Conservation (phyloP, 2,797 vertebrate genomes). For the Lutjanus argentimaculatus region DNA sequence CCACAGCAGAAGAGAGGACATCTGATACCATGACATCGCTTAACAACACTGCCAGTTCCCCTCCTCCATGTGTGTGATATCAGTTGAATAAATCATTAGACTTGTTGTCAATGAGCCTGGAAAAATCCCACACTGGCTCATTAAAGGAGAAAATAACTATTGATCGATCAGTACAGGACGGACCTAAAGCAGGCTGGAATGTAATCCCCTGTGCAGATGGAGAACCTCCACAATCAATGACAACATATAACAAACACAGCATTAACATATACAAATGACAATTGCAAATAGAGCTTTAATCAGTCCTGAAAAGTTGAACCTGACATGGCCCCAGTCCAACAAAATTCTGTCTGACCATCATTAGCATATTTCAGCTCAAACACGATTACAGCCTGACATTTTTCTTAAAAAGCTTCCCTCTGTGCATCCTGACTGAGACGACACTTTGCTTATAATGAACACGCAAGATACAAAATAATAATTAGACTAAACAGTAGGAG, state of each 20-base stretch:
- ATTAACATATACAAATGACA: background rate
- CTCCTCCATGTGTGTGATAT: background rate
- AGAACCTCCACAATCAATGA: constrained; percentile 21
- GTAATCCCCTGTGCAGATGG: constrained; percentile 13
- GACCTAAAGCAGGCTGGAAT: constrained; percentile 1
- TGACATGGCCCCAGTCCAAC: too few relatives aligned
- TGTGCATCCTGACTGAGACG: too few relatives aligned
- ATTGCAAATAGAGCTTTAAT: background rate
- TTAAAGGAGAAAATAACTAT: constrained; percentile 37
- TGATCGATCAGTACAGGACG: constrained; percentile 19
- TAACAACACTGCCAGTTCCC: background rate
- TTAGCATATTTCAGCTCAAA: too few relatives aligned
- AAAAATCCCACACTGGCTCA: constrained; percentile 33
- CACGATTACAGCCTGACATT: too few relatives aligned
- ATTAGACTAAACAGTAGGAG: too few relatives aligned
- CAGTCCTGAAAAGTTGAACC: too few relatives aligned
- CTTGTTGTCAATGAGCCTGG: constrained; percentile 25
- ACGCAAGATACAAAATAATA: too few relatives aligned
- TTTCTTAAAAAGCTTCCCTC: too few relatives aligned
- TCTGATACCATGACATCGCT: constrained; percentile 1
- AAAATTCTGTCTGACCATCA: too few relatives aligned
- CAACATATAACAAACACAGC: constrained; percentile 9
- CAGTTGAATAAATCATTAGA: constrained; percentile 45
- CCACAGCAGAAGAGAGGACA: background rate
- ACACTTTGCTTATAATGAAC: too few relatives aligned